Evolutionary conservation across 2,797 vertebrate genomes (phyloP).

Genomic region (Argya squamiceps): DNA sequence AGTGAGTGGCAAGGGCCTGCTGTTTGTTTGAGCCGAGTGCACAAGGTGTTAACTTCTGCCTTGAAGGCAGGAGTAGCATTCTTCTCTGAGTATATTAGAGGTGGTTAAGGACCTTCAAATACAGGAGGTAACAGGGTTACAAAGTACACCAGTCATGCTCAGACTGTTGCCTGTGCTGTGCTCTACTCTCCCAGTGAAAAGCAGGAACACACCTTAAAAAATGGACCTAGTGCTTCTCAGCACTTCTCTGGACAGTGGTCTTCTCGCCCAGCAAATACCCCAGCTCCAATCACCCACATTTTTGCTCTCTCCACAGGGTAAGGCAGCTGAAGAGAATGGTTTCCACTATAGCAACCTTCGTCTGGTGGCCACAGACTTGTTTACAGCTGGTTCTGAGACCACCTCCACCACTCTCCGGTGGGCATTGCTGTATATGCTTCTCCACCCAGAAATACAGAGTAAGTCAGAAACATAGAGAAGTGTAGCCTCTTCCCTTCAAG

Average conservation of each 20-base stretch:
- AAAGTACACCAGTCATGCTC: background rate
- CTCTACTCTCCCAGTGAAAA: background rate
- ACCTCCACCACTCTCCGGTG: slow-evolving; percentile 79
- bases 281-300: background rate
- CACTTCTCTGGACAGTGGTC: background rate
- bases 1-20: background rate
- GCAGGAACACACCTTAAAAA: background rate
- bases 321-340: slow-evolving; percentile 72
- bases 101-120: background rate
- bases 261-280: background rate
- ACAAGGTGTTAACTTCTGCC: background rate
- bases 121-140: background rate
- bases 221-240: background rate
- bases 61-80: background rate
- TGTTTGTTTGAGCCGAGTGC: background rate
- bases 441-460: slow-evolving; percentile 84
- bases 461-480: slow-evolving; percentile 16
- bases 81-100: background rate
- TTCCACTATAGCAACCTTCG: slow-evolving; percentile 79
- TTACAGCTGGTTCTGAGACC: slow-evolving; percentile 81
- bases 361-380: slow-evolving; percentile 74
- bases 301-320: slow-evolving; percentile 33
- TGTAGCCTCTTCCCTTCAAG: background rate
- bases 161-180: background rate
- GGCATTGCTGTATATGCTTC: slow-evolving; percentile 83